phyloP scores from a whole-genome alignment of 1,140 invertebrate genomes.

The Drosophila orena region DNA sequence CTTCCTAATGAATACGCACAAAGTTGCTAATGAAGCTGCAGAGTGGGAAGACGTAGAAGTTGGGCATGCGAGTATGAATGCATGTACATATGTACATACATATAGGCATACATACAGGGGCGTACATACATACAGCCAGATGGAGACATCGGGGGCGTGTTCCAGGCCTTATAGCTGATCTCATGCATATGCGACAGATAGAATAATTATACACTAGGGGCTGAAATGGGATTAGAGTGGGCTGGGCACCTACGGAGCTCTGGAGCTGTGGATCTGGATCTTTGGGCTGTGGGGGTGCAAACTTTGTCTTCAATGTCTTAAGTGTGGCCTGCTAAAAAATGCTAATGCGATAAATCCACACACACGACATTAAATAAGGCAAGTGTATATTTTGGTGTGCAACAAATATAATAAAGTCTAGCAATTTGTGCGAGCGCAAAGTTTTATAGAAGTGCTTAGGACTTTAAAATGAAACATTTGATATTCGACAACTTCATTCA shows the following conservation, averaged over 20 bases:
- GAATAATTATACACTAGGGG: slow-evolving; percentile 70
- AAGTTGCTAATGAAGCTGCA: slow-evolving; percentile 77
- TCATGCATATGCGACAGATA: slow-evolving; percentile 79
- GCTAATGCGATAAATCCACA: slow-evolving; percentile 38
- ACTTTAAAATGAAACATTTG: not conserved
- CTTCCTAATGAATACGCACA: slow-evolving; percentile 79
- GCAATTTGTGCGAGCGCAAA: not conserved
- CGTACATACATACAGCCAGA: slow-evolving; percentile 10
- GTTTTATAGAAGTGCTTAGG: not conserved
- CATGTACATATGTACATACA: slow-evolving; percentile 12
- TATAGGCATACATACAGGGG: too few species aligned
- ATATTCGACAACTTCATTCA: not conserved
- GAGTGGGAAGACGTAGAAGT: slow-evolving; percentile 18
- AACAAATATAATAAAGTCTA: slow-evolving; percentile 5
- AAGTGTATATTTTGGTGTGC: slow-evolving; percentile 24
- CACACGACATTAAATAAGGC: slow-evolving; percentile 25
- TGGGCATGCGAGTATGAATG: slow-evolving; percentile 44
- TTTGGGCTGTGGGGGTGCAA: slow-evolving; percentile 8
- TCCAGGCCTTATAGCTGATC: slow-evolving; percentile 48
- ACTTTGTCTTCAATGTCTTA: slow-evolving; percentile 31
- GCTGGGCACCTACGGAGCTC: not conserved
- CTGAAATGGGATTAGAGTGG: slow-evolving; percentile 33
- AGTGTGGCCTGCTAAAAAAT: slow-evolving; percentile 35
- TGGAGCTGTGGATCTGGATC: not conserved
- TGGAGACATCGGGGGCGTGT: slow-evolving; percentile 15